Evolutionary conservation across 1,140 invertebrate species (phyloP), one percentile per base, ranked within the genome.

Genomic region (Caenorhabditis latens): DNA sequence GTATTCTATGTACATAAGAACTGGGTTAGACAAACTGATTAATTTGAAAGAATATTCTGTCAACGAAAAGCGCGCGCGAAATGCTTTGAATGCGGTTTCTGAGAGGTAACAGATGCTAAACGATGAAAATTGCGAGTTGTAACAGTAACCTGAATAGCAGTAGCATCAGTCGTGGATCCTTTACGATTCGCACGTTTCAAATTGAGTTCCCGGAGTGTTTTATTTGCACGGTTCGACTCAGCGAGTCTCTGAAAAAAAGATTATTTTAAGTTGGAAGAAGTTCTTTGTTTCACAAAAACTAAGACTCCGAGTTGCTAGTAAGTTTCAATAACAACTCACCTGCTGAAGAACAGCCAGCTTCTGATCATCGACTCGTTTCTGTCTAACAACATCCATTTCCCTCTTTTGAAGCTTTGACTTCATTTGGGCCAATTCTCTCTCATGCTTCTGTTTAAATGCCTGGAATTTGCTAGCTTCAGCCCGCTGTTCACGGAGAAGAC

Each of bases 321-420:
- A 32, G 32, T 32, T 32, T 32, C 32, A 32, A n/a, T 58, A n/a
- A 21, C 8, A 58, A 0, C 2, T 42, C 40, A 67, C 63, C 63
- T 43, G 43, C 14, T 79, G 71, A 32, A 79, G 71, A 21, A 79
- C 71, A 24, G 71, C 46, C 21, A 79, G 13, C 14, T 79, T 79
- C 21, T 79, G 71, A 43, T 79, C 71, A 53, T 48, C 46, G 11
- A 79, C 40, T 50, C 71, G n/a, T 24, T 79, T 79, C 21, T 79
- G 71, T 21, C 43, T n/a, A 42, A n/a, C 71, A 1, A 79, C 71
- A 42, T 79, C 71, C 19, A 50, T 79, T n/a, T 79, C 71, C 50
- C 71, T 50, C 46, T 79, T 79, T 14, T 79, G 71, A 24, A 79
- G 71, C 53, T 79, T 79, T n/a, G 71, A 79, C 46, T 79, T 79